phyloP scores from a whole-genome alignment of 2,888 invertebrate species.

The Hydriomena furcata region DNA sequence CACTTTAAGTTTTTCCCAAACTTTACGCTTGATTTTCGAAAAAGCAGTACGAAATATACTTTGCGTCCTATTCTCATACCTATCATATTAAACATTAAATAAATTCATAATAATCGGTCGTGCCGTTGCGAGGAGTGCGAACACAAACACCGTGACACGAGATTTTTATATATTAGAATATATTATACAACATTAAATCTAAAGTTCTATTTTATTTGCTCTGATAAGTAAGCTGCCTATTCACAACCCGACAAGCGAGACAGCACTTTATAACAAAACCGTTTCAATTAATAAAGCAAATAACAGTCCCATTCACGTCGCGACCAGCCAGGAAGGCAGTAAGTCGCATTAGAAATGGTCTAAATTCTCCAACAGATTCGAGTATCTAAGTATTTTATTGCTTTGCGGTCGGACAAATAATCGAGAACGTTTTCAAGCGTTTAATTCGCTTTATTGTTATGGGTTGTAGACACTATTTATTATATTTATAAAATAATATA shows the following conservation, averaged over 20 bases:
- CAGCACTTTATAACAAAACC: constrained; percentile 4
- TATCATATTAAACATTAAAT: no score
- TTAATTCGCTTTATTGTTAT: background rate
- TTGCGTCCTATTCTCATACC: no score
- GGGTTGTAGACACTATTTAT: no score
- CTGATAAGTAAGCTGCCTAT: constrained; percentile 8
- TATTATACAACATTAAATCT: no score
- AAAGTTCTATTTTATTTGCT: background rate
- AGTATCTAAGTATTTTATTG: constrained; percentile 5
- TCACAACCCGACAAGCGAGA: background rate
- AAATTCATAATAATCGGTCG: no score
- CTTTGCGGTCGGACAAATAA: background rate
- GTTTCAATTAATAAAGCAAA: constrained; percentile 17
- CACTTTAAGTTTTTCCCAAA: no score
- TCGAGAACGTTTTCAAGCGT: background rate
- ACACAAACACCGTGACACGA: no score
- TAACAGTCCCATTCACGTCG: constrained; percentile 15
- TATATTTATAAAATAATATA: no score
- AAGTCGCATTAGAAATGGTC: constrained; percentile 4
- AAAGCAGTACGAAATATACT: no score
- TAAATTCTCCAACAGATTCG: constrained; percentile 5
- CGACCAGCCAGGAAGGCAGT: background rate
- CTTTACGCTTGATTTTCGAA: no score
- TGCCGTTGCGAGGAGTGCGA: no score
- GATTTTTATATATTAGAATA: no score